phyloP scores from a whole-genome alignment of 2,888 invertebrate species.

The Sarcophaga rosellei region DNA sequence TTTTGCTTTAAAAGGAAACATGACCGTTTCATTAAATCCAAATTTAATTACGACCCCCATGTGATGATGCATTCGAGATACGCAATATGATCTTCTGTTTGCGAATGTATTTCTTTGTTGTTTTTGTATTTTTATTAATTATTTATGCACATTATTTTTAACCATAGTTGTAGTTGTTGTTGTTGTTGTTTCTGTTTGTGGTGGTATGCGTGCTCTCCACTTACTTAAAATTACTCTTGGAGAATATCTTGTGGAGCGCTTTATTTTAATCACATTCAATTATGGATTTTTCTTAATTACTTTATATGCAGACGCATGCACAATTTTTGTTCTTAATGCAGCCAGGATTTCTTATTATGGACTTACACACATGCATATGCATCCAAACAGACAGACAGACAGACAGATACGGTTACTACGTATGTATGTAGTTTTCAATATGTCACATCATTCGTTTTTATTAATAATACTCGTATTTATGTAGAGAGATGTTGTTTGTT shows the following conservation, averaged over 20 bases:
- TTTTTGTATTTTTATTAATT: slow-evolving; percentile 16
- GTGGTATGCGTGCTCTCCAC: background rate
- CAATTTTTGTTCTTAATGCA: slow-evolving; percentile 29
- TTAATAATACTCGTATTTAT: slow-evolving; percentile 11
- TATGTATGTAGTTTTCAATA: background rate
- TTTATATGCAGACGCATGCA: slow-evolving; percentile 49
- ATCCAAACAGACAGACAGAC: too few relatives aligned
- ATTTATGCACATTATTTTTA: slow-evolving; percentile 28
- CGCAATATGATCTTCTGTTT: background rate
- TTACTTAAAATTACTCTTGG: slow-evolving; percentile 42
- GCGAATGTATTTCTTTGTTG: background rate
- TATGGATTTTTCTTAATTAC: slow-evolving; percentile 64
- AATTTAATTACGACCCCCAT: background rate
- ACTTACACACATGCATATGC: background rate
- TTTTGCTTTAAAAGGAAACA: background rate
- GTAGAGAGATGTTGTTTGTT: background rate
- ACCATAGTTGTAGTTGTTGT: background rate
- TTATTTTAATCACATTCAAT: slow-evolving; percentile 62
- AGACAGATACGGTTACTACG: background rate
- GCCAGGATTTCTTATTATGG: background rate
- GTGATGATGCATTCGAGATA: background rate
- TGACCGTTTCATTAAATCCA: background rate
- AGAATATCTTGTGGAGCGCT: slow-evolving; percentile 19
- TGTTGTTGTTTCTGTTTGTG: background rate
- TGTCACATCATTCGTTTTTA: background rate